phyloP scores from a whole-genome alignment of 2,888 invertebrate genomes.

The Agriopis aurantiaria region DNA sequence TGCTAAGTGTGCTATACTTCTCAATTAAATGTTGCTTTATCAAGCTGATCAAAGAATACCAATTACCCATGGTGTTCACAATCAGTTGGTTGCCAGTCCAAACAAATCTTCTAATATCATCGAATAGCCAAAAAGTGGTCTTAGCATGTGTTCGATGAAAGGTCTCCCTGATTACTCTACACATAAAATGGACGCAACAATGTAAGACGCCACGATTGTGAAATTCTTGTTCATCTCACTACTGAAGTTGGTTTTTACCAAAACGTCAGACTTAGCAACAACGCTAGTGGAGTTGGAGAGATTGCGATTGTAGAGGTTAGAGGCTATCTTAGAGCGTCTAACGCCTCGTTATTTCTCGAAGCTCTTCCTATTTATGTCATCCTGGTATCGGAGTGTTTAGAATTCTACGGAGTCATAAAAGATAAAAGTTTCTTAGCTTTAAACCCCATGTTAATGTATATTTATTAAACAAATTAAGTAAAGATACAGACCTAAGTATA shows the following conservation, averaged over 20 bases:
- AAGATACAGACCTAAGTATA: too few species aligned
- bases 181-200: slow-evolving; percentile 26
- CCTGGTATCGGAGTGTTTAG: slow-evolving; percentile 38
- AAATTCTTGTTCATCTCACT: slow-evolving; percentile 10
- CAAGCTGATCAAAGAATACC: too few species aligned
- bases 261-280: slow-evolving; percentile 42
- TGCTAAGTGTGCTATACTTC: too few species aligned
- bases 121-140: not conserved
- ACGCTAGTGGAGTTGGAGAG: slow-evolving; percentile 31
- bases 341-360: slow-evolving; percentile 56
- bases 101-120: too few species aligned
- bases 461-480: too few species aligned
- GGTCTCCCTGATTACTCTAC: slow-evolving; percentile 21
- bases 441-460: too few species aligned
- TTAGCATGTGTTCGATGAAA: slow-evolving; percentile 4
- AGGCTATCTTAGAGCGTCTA: slow-evolving; percentile 61
- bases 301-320: slow-evolving; percentile 57
- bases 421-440: not conserved
- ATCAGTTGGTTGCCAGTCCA: too few species aligned
- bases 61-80: too few species aligned
- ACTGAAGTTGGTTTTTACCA: slow-evolving; percentile 17
- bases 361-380: slow-evolving; percentile 49
- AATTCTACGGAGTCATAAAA: not conserved
- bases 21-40: too few species aligned
- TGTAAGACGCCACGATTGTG: slow-evolving; percentile 12